A percentile compares a stretch with the other conserved stretches of the same genome.
Evolutionary conservation across 1,140 invertebrate species (phyloP).

Genomic region (Triops longicaudatus): DNA sequence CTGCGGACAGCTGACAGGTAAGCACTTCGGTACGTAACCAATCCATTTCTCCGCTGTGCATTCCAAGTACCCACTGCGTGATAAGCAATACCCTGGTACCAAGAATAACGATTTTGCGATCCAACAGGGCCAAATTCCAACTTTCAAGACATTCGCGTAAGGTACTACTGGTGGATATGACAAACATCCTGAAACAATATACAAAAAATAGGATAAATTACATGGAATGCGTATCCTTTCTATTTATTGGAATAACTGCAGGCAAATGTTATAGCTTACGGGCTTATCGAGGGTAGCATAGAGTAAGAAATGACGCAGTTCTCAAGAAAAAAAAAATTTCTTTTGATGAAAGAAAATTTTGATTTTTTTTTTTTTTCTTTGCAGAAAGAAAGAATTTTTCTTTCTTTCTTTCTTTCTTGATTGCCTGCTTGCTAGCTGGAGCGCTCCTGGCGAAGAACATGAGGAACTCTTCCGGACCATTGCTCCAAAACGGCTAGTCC

Average conservation of each 20-base stretch:
- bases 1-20: slow-evolving; percentile 25
- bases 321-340: too few relatives aligned
- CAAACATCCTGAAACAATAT: not conserved
- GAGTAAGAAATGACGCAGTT: too few relatives aligned
- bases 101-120: slow-evolving; percentile 27
- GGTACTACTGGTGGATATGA: not conserved
- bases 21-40: slow-evolving; percentile 33
- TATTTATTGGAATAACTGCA: not conserved
- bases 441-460: too few relatives aligned
- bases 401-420: too few relatives aligned
- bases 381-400: too few relatives aligned
- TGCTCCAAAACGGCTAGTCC: too few relatives aligned
- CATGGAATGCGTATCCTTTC: not conserved
- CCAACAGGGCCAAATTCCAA: not conserved
- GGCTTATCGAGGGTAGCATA: too few relatives aligned
- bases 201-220: not conserved
- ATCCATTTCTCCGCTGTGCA: slow-evolving; percentile 29
- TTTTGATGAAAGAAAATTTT: too few relatives aligned
- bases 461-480: too few relatives aligned
- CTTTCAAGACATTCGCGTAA: not conserved
- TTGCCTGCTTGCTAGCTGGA: too few relatives aligned
- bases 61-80: not conserved
- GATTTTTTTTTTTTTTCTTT: too few relatives aligned
- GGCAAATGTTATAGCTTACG: too few relatives aligned
- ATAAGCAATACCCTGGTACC: slow-evolving; percentile 31